Percentiles rank a stretch among this genome's conserved stretches.
phyloP scores from a whole-genome alignment of 2,797 vertebrate genomes.

The Hozukius guyotensis region DNA sequence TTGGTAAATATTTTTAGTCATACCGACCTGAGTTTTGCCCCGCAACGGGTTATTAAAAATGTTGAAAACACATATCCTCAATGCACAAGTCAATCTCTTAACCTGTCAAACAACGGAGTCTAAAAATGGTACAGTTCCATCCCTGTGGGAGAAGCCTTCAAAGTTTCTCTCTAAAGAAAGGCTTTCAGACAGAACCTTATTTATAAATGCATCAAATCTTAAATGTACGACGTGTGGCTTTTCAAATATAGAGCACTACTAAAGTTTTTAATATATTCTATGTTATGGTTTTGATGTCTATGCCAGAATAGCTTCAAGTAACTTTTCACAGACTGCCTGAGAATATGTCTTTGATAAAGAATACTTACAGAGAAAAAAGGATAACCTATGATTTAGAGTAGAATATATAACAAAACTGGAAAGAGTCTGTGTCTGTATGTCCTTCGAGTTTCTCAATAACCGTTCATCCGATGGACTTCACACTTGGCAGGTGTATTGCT shows the following conservation, averaged over 20 bases:
- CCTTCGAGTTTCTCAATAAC: neutral
- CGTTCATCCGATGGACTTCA: neutral
- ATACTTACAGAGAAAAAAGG: constrained; percentile 12
- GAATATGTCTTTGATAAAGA: constrained; percentile 24
- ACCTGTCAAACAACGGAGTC: constrained; percentile 64
- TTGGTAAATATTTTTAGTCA: constrained; percentile 67
- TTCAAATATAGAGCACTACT: constrained; percentile 11
- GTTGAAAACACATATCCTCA: constrained; percentile 55
- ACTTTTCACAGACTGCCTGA: constrained; percentile 37
- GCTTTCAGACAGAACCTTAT: constrained; percentile 64
- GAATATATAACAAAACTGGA: neutral
- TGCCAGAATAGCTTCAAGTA: constrained; percentile 27
- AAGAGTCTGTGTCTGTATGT: neutral
- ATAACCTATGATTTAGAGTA: neutral
- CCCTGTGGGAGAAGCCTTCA: constrained; percentile 68
- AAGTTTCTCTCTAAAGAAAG: constrained; percentile 56
- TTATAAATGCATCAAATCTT: constrained; percentile 75
- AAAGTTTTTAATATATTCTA: constrained; percentile 54
- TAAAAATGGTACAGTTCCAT: constrained; percentile 62
- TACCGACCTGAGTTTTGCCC: constrained; percentile 43
- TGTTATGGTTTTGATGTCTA: constrained; percentile 48
- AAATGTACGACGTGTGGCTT: constrained; percentile 57
- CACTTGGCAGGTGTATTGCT: neutral
- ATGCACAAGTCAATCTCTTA: constrained; percentile 47
- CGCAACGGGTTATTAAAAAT: constrained; percentile 41